Evolutionary conservation across 2,888 invertebrate genomes (phyloP), one percentile per base, ranked within the genome.

Genomic region (Heliconius ethilla): DNA sequence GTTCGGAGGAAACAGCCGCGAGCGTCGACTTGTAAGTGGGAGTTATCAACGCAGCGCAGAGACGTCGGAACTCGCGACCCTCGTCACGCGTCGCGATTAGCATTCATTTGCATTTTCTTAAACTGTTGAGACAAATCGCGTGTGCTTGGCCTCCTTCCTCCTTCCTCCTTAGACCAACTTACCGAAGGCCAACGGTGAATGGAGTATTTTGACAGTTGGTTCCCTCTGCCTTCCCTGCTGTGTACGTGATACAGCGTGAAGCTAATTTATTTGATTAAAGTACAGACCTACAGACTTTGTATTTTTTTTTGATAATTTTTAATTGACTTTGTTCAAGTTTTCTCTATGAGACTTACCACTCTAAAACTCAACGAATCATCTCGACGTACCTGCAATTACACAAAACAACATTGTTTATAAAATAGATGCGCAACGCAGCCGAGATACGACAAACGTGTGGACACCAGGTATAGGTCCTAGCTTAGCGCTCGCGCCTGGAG

Each of bases 81-180:
- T 51, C 51, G 51, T 51, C 51, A 22, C 51, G 7, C 33, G 82
- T 75, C 82, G 77, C 79, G 80, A 87, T 88, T 88, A 84, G 78
- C 87, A 87, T 87, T 87, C 82, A 88, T 89, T 89, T 87, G 86
- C 87, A 89, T 88, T 86, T 87, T 85, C 86, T 87, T 82, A 80
- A 84, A 81, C 81, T 73, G 78, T 73, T 70, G 78, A 79, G 77
- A 81, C 79, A 80, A 78, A 76, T 79, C 72, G 76, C 77, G 76
- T 80, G 74, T 75, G 77, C 75, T 22, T 10, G 4, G 73, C 63
- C 29, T 33, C 51, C 67, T 62, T 78, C 80, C 77, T 74, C 75
- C 80, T 77, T 59, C 67, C 76, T 76, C 65, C 70, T 70, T 40
- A 67, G 37, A 29, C 59, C 73, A 66, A 79, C 75, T 75, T 77